Base-by-base conservation (phyloP, 1,140 invertebrate genomes). In the Drosophila asahinai region DNA sequence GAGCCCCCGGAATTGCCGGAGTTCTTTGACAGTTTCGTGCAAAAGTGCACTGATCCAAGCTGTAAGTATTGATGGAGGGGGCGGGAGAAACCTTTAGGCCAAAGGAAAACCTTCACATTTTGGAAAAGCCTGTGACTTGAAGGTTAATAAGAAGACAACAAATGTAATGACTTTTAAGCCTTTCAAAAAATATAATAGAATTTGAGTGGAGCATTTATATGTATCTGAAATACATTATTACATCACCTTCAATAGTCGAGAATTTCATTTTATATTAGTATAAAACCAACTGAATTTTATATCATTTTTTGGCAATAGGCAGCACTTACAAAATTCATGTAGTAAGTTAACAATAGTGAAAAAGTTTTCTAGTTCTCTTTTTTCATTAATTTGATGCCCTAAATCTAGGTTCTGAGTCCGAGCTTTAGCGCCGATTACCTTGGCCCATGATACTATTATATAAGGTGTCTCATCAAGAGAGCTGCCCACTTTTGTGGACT, bases 41-140 rank as follows among this genome's bases (percentile, higher is more conserved):
- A 96, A 92, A 97, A 97, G 93, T 97, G 96, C 92, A 96, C 96
- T 19, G 96, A 96, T 93, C 96, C 96, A 51, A 95, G 96, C 92
- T 97, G 96, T 97, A 94, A 97, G 96, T 96, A 94, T 47, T 15
- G 2, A 15, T 15, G 17, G 27, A 1, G 27, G 17, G 6, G 17
- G 3, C 17, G 51, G 30, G 27, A 14, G 51, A 54, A 17, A 36
- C 8, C 25, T 30, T 30, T 14, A 52, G 27, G 17, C 5, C 12
- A 6, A 52, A 33, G 6, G 8, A 3, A 25, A 33, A 22, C 19
- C 59, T 40, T 57, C 36, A 40, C 8, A 57, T 57, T 57, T 40
- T 25, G 5, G 4, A 57, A 40, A 40, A 9, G 15, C 5, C 5
- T 25, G 40, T 7, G 14, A 42, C 7, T 22, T 2, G 3, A 19